Conservation (phyloP, 2,797 vertebrate species). For the Parauchenoglanis punctatus region DNA sequence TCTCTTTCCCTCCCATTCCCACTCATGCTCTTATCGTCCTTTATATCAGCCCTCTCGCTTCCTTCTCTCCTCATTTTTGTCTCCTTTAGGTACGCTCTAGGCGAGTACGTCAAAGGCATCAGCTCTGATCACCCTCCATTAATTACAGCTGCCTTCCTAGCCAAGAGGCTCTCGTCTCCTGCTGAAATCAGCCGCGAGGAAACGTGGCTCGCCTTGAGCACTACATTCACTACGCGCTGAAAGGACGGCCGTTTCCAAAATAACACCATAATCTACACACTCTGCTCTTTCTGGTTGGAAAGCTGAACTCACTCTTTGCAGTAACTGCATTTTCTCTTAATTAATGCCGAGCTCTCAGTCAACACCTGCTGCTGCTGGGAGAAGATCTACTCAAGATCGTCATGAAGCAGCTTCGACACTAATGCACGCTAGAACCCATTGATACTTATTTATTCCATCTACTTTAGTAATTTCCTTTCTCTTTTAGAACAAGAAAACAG, state of each 20-base stretch:
- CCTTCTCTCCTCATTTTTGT: neutral
- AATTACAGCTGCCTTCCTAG: conserved; percentile 35
- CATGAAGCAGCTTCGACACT: neutral
- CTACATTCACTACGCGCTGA: neutral
- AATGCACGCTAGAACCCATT: neutral
- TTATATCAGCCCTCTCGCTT: neutral
- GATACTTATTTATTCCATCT: neutral
- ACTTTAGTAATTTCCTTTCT: neutral
- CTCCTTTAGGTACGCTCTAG: conserved; percentile 10
- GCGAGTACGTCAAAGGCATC: conserved; percentile 15
- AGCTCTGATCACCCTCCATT: conserved; percentile 30
- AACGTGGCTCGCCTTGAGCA: neutral
- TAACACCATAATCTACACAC: neutral
- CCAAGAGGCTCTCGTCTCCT: neutral
- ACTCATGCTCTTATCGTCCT: neutral
- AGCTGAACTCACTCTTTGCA: neutral
- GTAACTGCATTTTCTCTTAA: neutral
- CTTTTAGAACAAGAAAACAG: neutral
- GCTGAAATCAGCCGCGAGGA: neutral
- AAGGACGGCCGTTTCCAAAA: neutral
- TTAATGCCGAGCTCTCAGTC: neutral
- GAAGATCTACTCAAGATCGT: too few species aligned
- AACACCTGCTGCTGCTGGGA: neutral
- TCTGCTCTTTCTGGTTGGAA: neutral
- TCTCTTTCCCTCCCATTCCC: neutral